These are phyloP conservation scores for Gasteruption jaculator DNA, from an alignment of 2,888 invertebrate species.

Conservation along the genomic window DNA sequence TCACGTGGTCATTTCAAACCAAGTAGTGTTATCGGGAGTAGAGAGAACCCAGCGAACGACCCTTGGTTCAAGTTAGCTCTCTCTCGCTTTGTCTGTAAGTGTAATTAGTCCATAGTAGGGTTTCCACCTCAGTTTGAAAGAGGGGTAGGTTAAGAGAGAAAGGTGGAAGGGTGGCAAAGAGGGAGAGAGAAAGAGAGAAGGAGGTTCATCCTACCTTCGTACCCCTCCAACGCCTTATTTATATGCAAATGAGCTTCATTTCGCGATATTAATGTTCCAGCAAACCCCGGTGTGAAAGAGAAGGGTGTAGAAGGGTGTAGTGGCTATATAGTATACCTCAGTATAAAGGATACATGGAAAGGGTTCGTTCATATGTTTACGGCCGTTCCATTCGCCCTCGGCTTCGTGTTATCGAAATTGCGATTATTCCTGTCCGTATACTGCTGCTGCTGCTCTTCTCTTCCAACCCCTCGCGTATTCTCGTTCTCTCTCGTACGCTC, in stretches of 20 bases:
- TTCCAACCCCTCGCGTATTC: conserved; percentile 11
- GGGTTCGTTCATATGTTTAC: conserved; percentile 48
- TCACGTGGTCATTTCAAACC: conserved; percentile 48
- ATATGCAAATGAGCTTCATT: conserved; percentile 89
- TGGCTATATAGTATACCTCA: conserved; percentile 30
- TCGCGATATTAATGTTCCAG: conserved; percentile 78
- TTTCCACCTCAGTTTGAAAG: too few species aligned
- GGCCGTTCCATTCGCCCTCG: conserved; percentile 33
- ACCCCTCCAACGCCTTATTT: conserved; percentile 65
- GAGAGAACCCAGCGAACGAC: conserved; percentile 30
- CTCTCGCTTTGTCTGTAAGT: conserved; percentile 52
- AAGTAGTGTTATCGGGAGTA: conserved; percentile 45
- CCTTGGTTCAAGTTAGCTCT: conserved; percentile 41
- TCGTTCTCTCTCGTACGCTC: conserved; percentile 1
- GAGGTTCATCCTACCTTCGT: conserved; percentile 29
- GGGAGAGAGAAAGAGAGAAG: conserved; percentile 19
- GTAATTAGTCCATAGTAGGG: conserved; percentile 50
- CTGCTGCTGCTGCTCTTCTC: too few species aligned
- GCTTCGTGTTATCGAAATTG: conserved; percentile 25
- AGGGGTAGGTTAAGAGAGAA: conserved; percentile 2
- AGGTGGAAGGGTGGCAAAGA: conserved; percentile 16
- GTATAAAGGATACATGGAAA: conserved; percentile 43
- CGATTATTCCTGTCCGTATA: too few species aligned
- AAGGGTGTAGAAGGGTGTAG: conserved; percentile 30
- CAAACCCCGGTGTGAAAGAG: conserved; percentile 32